phyloP scores from a whole-genome alignment of 2,113 vertebrate species.

The Microcebus murinus region DNA sequence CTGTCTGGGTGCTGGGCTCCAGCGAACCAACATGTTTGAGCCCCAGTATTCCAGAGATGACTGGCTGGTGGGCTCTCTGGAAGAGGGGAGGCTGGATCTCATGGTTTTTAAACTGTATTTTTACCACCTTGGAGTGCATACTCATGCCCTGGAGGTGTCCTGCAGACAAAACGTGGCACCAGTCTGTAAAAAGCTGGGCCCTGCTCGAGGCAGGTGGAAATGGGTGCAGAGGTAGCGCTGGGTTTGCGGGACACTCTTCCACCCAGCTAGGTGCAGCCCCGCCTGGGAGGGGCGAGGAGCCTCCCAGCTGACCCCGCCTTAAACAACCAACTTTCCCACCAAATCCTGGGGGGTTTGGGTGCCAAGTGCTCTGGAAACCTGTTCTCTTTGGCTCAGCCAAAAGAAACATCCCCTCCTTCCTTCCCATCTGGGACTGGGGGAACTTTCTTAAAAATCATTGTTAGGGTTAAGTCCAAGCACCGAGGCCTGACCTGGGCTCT shows the following conservation, averaged over 20 bases:
- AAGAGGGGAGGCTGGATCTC: background rate
- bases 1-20: constrained; percentile 4
- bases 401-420: background rate
- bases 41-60: background rate
- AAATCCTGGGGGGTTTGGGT: background rate
- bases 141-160: background rate
- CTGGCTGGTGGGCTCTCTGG: background rate
- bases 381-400: constrained; percentile 44
- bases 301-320: constrained; percentile 68
- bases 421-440: background rate
- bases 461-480: background rate
- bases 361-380: constrained; percentile 63
- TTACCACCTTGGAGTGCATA: background rate
- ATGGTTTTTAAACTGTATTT: constrained; percentile 42
- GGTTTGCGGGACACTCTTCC: background rate
- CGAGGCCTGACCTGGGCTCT: background rate
- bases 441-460: constrained; percentile 20
- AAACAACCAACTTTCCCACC: constrained; percentile 51
- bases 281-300: background rate
- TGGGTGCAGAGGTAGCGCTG: background rate
- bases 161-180: background rate
- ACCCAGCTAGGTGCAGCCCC: background rate
- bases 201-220: background rate
- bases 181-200: background rate
- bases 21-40: background rate